Conservation (phyloP, 2,113 vertebrate genomes). For the Sapayoa aenigma region DNA sequence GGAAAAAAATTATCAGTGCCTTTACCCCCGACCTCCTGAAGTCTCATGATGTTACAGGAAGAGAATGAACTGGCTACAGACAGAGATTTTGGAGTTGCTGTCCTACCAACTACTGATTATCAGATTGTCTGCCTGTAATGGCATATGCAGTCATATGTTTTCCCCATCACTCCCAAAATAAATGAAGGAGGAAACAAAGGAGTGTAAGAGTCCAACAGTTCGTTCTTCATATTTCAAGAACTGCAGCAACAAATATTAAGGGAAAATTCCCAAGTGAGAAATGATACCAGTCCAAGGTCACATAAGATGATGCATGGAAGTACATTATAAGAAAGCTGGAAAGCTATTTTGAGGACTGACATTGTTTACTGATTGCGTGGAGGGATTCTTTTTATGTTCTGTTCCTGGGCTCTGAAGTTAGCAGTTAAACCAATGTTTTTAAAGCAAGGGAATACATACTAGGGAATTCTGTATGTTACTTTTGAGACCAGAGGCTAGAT, state of each 20-base stretch:
- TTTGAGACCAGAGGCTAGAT: not conserved
- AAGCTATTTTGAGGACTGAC: conserved; percentile 34
- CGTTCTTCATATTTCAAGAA: conserved; percentile 50
- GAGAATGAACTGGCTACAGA: not conserved
- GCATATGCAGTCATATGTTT: conserved; percentile 41
- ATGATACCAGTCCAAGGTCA: conserved; percentile 36
- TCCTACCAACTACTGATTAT: not conserved
- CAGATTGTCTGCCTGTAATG: conserved; percentile 5
- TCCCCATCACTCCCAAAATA: conserved; percentile 53
- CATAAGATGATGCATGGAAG: conserved; percentile 44
- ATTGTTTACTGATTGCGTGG: conserved; percentile 24
- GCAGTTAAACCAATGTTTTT: not conserved
- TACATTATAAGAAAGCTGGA: conserved; percentile 42
- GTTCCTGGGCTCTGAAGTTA: not conserved
- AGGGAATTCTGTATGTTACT: not conserved
- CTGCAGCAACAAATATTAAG: conserved; percentile 22
- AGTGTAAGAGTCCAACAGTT: conserved; percentile 53
- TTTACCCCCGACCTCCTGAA: not conserved
- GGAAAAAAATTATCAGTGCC: not conserved
- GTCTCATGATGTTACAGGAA: not conserved
- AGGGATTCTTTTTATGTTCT: conserved; percentile 16
- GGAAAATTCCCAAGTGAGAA: conserved; percentile 49
- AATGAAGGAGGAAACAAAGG: conserved; percentile 58
- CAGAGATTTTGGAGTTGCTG: not conserved
- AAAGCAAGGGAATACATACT: not conserved